phyloP scores from a whole-genome alignment of 2,888 invertebrate species.

The Thyatira batis region DNA sequence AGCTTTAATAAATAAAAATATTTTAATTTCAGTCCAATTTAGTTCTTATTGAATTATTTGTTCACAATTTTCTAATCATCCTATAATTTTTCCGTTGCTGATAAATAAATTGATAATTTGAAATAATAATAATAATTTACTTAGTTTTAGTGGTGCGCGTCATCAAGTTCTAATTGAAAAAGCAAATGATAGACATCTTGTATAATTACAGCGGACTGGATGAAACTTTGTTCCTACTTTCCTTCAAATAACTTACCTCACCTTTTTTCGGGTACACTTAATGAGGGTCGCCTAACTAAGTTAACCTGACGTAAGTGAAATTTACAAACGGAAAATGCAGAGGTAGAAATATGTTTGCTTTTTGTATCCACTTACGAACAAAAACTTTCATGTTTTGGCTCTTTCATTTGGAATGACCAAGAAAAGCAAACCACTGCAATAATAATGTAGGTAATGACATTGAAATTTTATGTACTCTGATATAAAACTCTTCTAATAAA shows the following conservation, averaged over 20 bases:
- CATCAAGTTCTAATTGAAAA: neutral
- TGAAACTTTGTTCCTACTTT: neutral
- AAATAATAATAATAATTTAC: too few relatives aligned
- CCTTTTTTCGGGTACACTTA: slow-evolving; percentile 18
- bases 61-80: too few relatives aligned
- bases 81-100: too few relatives aligned
- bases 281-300: slow-evolving; percentile 38
- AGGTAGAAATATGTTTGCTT: neutral
- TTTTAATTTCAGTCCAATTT: neutral
- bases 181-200: neutral
- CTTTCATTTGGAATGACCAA: too few relatives aligned
- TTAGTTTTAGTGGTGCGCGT: too few relatives aligned
- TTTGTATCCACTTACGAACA: neutral
- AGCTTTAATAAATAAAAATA: neutral
- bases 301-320: slow-evolving; percentile 28
- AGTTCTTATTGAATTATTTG: neutral
- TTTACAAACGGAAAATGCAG: slow-evolving; percentile 13
- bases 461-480: neutral
- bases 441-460: too few relatives aligned
- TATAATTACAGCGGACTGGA: neutral
- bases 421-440: too few relatives aligned
- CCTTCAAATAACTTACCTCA: neutral
- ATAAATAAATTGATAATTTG: too few relatives aligned
- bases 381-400: too few relatives aligned
- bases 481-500: too few relatives aligned